phyloP scores from a whole-genome alignment of 2,113 vertebrate genomes.

The Platysteira castanea region DNA sequence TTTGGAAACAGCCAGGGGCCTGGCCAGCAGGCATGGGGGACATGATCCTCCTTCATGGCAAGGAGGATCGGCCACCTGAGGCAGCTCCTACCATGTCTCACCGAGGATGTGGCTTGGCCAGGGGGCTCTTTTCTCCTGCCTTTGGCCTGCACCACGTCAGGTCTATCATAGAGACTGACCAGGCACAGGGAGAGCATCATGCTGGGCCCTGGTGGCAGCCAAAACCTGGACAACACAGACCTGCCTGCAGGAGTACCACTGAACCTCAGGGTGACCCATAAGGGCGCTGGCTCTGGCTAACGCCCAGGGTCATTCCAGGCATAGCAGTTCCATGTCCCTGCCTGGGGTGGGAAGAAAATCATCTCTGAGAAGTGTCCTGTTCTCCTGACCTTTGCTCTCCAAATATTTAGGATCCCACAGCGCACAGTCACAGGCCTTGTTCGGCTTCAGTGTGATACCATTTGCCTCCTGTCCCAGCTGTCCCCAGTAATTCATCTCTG shows the following conservation, averaged over 20 bases:
- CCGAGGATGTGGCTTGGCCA: accelerated
- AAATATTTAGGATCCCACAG: conserved; percentile 72
- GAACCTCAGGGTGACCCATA: accelerated
- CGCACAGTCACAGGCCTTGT: conserved; percentile 46
- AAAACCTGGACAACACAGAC: neutral
- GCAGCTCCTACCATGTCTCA: neutral
- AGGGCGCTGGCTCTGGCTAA: neutral
- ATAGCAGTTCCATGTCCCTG: neutral
- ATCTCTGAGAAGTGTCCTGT: conserved; percentile 39
- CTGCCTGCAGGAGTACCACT: neutral
- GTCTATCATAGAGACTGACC: neutral
- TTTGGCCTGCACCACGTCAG: neutral
- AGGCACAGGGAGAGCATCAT: neutral
- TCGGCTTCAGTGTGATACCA: conserved; percentile 41
- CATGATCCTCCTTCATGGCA: neutral
- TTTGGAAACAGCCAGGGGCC: neutral
- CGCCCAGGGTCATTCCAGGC: conserved; percentile 10
- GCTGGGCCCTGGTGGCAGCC: neutral
- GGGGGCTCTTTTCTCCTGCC: neutral
- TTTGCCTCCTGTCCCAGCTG: conserved; percentile 71
- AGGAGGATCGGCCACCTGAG: neutral
- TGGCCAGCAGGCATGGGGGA: neutral
- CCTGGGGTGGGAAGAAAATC: neutral
- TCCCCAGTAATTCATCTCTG: conserved; percentile 65
- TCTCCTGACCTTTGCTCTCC: conserved; percentile 71